These are phyloP conservation scores for Ciona savignyi DNA, from an alignment of 23 tunicate genomes.

Conservation along the genomic window DNA sequence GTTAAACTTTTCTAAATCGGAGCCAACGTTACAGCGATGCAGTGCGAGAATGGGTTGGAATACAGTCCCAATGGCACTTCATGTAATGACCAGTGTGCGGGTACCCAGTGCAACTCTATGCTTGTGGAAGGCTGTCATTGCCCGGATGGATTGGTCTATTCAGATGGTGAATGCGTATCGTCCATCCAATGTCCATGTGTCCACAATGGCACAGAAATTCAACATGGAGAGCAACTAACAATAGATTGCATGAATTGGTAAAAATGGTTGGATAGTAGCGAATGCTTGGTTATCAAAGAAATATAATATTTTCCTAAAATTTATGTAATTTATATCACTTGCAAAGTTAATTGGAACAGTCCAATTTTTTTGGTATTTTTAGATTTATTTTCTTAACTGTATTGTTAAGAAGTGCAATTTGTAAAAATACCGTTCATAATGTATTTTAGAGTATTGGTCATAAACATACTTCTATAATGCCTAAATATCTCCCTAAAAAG, in stretches of 20 bases:
- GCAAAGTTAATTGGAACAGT: no score
- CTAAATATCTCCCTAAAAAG: not conserved
- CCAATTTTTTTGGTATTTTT: no score
- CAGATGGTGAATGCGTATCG: slow-evolving; percentile 24
- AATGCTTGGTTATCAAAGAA: no score
- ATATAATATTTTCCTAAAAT: no score
- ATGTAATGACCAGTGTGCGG: not conserved
- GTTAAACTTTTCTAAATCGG: no score
- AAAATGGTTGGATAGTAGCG: no score
- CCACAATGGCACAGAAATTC: slow-evolving; percentile 4
- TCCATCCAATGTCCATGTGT: slow-evolving; percentile 32
- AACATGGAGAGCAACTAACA: slow-evolving; percentile 4
- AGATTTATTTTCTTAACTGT: no score
- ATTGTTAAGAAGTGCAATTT: no score
- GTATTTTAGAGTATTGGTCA: no score
- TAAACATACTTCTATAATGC: not conserved
- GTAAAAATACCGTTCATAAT: no score
- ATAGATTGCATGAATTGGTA: slow-evolving; percentile 46
- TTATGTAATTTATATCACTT: no score
- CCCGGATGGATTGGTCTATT: slow-evolving; percentile 20
- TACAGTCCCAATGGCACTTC: not conserved
- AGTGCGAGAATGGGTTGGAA: not conserved
- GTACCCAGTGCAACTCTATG: not conserved
- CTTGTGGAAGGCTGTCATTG: slow-evolving; percentile 66
- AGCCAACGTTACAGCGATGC: no score